Conservation (phyloP, 2,113 vertebrate genomes). For the Xenopus borealis region DNA sequence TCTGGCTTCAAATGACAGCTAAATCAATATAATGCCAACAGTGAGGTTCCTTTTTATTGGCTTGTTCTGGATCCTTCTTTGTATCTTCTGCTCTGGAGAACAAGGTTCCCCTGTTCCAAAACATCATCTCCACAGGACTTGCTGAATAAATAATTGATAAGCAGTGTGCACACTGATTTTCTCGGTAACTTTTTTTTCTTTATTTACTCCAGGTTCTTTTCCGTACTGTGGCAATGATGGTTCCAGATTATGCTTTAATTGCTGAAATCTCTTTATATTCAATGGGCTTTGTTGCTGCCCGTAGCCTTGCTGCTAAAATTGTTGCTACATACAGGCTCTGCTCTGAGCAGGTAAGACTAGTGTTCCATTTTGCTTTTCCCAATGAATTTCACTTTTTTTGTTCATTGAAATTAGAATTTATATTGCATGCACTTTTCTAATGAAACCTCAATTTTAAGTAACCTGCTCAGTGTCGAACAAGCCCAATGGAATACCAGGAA, state of each 20-base stretch:
- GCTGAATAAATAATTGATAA: neutral
- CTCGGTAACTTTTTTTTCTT: conserved; percentile 7
- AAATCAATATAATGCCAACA: conserved; percentile 3
- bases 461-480: too few species aligned
- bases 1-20: neutral
- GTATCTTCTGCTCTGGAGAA: neutral
- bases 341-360: conserved; percentile 2
- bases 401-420: too few species aligned
- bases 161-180: neutral
- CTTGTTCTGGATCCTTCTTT: neutral
- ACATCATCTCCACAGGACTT: neutral
- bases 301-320: conserved; percentile 15
- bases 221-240: conserved; percentile 44
- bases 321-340: conserved; percentile 22
- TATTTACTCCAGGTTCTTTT: conserved; percentile 27
- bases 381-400: neutral
- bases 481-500: too few species aligned
- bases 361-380: neutral
- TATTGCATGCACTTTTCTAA: too few species aligned
- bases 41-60: neutral
- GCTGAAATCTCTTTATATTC: conserved; percentile 45
- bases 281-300: conserved; percentile 20
- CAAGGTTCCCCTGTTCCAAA: neutral
- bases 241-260: conserved; percentile 42
- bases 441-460: too few species aligned